A percentile compares a stretch with the other conserved stretches of the same genome.
Evolutionary conservation across 1,140 invertebrate species (phyloP).

Genomic region (Cyrtorhinus lividipennis): DNA sequence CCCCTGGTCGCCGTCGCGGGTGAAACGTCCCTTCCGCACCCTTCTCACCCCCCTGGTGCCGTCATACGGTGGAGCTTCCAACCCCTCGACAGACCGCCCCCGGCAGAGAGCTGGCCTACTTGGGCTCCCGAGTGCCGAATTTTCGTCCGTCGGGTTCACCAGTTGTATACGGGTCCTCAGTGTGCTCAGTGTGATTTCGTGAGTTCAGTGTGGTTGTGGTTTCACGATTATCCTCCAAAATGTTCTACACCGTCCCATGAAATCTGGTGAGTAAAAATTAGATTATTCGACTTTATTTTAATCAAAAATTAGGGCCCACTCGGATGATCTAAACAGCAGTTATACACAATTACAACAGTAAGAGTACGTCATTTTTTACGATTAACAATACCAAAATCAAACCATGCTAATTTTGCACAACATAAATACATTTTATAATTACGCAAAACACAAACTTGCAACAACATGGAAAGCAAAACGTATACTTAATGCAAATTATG

Average conservation of each 20-base stretch:
- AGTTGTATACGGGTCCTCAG: too few relatives aligned
- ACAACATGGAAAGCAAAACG: too few relatives aligned
- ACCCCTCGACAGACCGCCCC: background rate
- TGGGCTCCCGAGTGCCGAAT: background rate
- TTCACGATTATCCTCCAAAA: background rate
- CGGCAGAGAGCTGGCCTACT: constrained; percentile 3
- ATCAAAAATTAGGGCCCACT: too few relatives aligned
- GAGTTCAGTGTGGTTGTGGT: background rate
- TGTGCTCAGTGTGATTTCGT: background rate
- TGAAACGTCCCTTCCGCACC: background rate
- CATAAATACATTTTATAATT: too few relatives aligned
- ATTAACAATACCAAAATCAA: too few relatives aligned
- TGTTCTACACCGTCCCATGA: background rate
- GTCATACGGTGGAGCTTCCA: background rate
- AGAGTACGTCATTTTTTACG: too few relatives aligned
- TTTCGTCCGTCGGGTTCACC: background rate
- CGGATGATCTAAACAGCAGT: too few relatives aligned
- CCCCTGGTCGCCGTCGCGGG: background rate
- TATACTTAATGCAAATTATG: too few relatives aligned
- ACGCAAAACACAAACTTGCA: too few relatives aligned
- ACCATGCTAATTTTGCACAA: too few relatives aligned
- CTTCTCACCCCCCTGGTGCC: background rate
- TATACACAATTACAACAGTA: too few relatives aligned
- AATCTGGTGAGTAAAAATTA: background rate
- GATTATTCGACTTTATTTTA: too few relatives aligned